These are phyloP conservation scores for Chiloscyllium punctatum DNA, from an alignment of 2,797 vertebrate species.

Conservation along the genomic window DNA sequence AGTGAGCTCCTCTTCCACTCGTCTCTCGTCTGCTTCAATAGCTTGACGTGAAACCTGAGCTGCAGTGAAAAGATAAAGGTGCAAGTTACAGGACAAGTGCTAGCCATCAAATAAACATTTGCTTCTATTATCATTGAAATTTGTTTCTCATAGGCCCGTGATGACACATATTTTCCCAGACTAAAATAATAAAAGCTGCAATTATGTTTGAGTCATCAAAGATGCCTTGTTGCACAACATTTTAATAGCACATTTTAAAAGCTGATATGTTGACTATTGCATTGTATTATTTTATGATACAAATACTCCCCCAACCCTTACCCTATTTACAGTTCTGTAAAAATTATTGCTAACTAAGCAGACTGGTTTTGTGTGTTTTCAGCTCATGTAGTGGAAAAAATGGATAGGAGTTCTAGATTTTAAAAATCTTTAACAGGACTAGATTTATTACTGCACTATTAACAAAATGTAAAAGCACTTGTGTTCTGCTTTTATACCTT, in stretches of 20 bases:
- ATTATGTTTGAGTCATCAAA: constrained; percentile 1
- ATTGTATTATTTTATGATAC: no score
- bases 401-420: background rate
- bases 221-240: background rate
- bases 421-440: background rate
- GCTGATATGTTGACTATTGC: background rate
- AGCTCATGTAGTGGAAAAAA: background rate
- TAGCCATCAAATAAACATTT: constrained; percentile 21
- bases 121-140: background rate
- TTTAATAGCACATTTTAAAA: background rate
- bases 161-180: background rate
- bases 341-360: background rate
- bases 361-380: background rate
- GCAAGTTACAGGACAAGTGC: background rate
- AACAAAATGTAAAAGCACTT: background rate
- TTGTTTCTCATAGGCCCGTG: background rate
- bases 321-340: background rate
- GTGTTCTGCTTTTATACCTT: background rate
- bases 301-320: background rate
- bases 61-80: constrained; percentile 5
- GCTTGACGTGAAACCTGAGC: background rate
- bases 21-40: background rate
- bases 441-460: background rate
- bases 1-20: background rate
- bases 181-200: background rate